Conservation (phyloP, 1,140 invertebrate genomes). For the Theocolax elegans region DNA sequence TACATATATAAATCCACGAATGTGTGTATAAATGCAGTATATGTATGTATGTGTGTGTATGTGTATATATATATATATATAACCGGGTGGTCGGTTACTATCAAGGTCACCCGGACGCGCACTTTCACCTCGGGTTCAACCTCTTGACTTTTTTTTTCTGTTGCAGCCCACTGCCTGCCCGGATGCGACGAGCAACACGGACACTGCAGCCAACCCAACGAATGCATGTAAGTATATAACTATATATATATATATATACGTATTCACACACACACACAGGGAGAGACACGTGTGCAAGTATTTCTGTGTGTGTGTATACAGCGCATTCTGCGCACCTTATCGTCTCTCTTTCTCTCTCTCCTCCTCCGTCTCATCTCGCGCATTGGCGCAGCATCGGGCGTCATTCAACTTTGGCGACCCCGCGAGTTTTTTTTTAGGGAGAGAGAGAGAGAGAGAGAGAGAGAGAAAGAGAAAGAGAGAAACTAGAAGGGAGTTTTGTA, state of each 20-base stretch:
- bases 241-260: constrained; percentile 15
- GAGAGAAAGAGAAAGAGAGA: too few relatives aligned
- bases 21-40: too few relatives aligned
- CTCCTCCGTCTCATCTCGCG: neutral
- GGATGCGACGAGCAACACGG: constrained; percentile 92
- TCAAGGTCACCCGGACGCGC: constrained; percentile 38
- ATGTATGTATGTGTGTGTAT: too few relatives aligned
- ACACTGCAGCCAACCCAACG: constrained; percentile 89
- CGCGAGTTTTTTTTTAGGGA: too few relatives aligned
- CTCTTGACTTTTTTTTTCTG: constrained; percentile 66
- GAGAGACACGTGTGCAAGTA: too few relatives aligned
- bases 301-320: too few relatives aligned
- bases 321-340: constrained; percentile 32
- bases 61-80: too few relatives aligned
- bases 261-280: constrained; percentile 2
- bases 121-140: constrained; percentile 55
- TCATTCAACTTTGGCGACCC: too few relatives aligned
- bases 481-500: too few relatives aligned
- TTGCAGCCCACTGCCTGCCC: constrained; percentile 90
- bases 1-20: too few relatives aligned
- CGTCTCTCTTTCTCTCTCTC: neutral
- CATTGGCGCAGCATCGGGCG: neutral
- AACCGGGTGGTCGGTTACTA: too few relatives aligned
- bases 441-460: constrained; percentile 9
- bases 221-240: constrained; percentile 90